These are phyloP conservation scores for Margarornis squamiger DNA, from an alignment of 2,797 vertebrate genomes.

Conservation along the genomic window DNA sequence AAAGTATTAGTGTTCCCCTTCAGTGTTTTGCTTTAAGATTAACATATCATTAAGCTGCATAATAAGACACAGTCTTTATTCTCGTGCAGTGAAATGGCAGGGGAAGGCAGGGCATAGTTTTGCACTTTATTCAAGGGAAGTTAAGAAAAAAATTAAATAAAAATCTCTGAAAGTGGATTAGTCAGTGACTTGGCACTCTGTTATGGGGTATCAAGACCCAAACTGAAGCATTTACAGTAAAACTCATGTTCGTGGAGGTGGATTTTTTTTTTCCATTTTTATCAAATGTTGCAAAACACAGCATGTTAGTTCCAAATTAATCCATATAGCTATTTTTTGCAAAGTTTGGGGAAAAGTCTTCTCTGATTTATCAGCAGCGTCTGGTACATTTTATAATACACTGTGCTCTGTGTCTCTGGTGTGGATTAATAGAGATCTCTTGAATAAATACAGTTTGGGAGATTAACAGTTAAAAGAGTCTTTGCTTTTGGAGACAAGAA, in stretches of 20 bases:
- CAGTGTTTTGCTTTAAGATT: conserved; percentile 26
- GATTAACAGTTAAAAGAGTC: neutral
- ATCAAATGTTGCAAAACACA: neutral
- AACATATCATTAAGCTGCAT: conserved; percentile 1
- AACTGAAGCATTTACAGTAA: neutral
- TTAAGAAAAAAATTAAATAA: neutral
- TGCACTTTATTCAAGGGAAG: neutral
- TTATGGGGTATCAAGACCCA: neutral
- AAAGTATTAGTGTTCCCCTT: neutral
- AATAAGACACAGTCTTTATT: neutral
- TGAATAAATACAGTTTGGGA: neutral
- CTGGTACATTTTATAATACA: neutral
- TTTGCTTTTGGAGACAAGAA: neutral
- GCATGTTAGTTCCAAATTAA: neutral
- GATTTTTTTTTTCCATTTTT: neutral
- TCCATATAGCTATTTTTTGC: neutral
- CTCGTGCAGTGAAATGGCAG: neutral
- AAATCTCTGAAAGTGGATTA: neutral
- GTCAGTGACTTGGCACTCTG: neutral
- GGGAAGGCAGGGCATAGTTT: neutral
- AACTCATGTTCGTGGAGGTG: neutral
- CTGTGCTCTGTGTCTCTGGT: neutral
- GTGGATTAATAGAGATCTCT: neutral
- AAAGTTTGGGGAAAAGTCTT: neutral
- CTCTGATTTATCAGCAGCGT: neutral